Evolutionary conservation across 2,797 vertebrate species (phyloP).

Genomic region (Anas georgica): DNA sequence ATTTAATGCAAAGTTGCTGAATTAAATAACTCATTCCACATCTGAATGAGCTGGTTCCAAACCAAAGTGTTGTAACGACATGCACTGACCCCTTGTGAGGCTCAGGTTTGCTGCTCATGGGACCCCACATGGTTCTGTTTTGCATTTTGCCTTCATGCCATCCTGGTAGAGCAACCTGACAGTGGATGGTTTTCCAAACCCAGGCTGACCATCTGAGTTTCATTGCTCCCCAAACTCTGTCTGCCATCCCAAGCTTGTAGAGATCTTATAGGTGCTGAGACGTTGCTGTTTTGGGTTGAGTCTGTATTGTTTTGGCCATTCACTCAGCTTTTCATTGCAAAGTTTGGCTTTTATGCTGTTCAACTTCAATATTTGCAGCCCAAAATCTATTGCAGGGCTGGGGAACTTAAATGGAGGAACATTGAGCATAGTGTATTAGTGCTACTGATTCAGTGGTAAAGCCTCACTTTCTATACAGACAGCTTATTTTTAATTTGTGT

Average conservation of each 20-base stretch:
- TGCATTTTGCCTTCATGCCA: fast-evolving
- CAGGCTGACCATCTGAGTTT: neutral
- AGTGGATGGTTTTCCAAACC: neutral
- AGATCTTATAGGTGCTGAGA: neutral
- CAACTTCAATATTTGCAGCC: neutral
- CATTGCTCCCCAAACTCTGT: neutral
- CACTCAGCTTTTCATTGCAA: neutral
- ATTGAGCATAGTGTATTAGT: fast-evolving
- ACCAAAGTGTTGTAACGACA: neutral
- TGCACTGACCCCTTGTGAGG: neutral
- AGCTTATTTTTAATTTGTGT: neutral
- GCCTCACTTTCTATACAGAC: neutral
- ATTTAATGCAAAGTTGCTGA: neutral
- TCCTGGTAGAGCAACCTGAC: fast-evolving
- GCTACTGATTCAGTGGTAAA: neutral
- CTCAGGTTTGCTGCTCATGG: fast-evolving
- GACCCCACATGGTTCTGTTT: fast-evolving
- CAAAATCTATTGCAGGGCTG: neutral
- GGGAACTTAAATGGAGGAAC: neutral
- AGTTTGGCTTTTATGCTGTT: neutral
- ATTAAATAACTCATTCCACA: neutral
- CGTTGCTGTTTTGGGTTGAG: neutral
- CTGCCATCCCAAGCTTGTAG: neutral
- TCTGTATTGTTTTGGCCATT: neutral
- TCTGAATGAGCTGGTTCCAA: neutral